Percentiles rank a stretch among this genome's conserved stretches.
Conservation (phyloP, 2,113 vertebrate species). For the Chionis minor region DNA sequence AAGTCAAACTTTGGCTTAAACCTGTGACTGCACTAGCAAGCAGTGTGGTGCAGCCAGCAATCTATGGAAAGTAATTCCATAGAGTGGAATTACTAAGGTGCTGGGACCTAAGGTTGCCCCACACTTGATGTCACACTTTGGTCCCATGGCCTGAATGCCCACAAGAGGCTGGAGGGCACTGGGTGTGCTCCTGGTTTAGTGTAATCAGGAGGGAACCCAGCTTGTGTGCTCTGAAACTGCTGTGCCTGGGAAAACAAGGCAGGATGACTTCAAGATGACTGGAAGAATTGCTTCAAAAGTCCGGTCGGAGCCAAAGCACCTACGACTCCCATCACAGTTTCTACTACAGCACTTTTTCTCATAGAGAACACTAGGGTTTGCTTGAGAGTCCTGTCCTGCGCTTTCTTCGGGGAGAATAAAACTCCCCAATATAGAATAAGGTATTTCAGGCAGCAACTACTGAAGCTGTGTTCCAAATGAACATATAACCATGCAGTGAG, state of each 20-base stretch:
- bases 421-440: background rate
- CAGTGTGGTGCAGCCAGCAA: background rate
- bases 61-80: background rate
- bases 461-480: background rate
- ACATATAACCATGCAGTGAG: background rate
- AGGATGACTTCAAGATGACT: background rate
- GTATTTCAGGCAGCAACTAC: background rate
- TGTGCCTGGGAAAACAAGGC: background rate
- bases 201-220: background rate
- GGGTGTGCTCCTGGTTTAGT: background rate
- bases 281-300: background rate
- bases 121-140: background rate
- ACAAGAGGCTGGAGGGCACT: background rate
- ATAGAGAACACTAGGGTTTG: background rate
- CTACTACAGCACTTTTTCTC: background rate
- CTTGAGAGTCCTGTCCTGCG: background rate
- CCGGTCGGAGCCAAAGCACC: background rate
- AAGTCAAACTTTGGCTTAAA: background rate
- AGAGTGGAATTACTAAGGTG: background rate
- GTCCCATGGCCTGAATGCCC: background rate
- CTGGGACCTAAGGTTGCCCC: background rate
- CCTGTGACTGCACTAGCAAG: background rate
- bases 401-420: background rate
- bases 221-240: background rate
- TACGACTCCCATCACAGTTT: background rate